These are phyloP conservation scores for Camponotus vicinus DNA, from an alignment of 1,140 invertebrate species.

Conservation along the genomic window DNA sequence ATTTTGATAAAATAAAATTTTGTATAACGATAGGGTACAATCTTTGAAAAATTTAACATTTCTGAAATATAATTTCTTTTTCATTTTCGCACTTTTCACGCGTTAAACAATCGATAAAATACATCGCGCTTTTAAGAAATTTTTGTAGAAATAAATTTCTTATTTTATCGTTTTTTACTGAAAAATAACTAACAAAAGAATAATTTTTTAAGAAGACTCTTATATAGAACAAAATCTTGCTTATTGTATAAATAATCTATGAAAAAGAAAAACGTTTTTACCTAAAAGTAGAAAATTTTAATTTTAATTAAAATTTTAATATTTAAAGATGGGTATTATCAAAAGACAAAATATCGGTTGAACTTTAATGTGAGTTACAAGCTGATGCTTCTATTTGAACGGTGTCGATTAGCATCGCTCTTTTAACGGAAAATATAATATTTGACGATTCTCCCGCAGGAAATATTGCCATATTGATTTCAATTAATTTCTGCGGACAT, in stretches of 20 bases:
- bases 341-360: background rate
- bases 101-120: background rate
- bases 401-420: constrained; percentile 11
- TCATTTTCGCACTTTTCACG: background rate
- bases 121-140: background rate
- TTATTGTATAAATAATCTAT: background rate
- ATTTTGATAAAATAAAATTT: constrained; percentile 33
- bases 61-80: constrained; percentile 1
- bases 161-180: background rate
- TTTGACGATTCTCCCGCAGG: constrained; percentile 9
- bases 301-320: background rate
- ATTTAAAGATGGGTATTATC: too few relatives aligned
- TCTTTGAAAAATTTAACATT: constrained; percentile 27
- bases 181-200: background rate
- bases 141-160: background rate
- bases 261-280: background rate
- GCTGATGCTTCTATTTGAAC: background rate
- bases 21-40: constrained; percentile 13
- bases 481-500: constrained; percentile 48
- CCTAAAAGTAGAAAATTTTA: background rate
- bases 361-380: constrained; percentile 3
- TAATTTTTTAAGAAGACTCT: background rate
- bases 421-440: constrained; percentile 39
- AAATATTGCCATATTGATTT: constrained; percentile 20
- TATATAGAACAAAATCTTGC: background rate